Evolutionary conservation across 2,888 invertebrate species (phyloP).

Genomic region (Arrhopalites spinosus): DNA sequence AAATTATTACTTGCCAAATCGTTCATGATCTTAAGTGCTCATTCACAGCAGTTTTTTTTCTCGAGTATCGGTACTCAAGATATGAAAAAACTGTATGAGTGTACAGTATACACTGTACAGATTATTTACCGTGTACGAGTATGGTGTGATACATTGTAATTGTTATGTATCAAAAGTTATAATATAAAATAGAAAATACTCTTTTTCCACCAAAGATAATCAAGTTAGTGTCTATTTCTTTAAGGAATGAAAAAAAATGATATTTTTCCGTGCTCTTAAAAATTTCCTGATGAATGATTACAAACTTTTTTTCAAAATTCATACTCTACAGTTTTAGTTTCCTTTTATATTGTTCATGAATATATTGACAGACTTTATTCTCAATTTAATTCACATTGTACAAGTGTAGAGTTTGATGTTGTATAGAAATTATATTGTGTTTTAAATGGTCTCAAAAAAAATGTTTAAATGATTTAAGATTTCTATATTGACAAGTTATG

Average conservation of each 20-base stretch:
- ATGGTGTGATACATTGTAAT: neutral
- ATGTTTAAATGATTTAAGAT: too few species aligned
- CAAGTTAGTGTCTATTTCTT: slow-evolving; percentile 21
- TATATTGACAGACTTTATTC: too few species aligned
- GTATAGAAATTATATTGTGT: too few species aligned
- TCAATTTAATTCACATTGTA: too few species aligned
- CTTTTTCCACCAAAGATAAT: neutral
- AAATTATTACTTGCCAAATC: slow-evolving; percentile 33
- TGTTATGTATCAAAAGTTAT: neutral
- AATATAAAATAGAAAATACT: neutral
- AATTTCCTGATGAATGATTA: slow-evolving; percentile 36
- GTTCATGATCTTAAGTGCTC: slow-evolving; percentile 27
- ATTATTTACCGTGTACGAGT: too few species aligned
- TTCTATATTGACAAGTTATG: too few species aligned
- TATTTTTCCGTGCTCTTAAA: slow-evolving; percentile 33
- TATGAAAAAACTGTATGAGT: neutral
- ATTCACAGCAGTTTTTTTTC: slow-evolving; percentile 1
- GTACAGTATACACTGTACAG: neutral
- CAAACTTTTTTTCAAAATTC: too few species aligned
- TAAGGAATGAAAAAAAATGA: slow-evolving; percentile 25
- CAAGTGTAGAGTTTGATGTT: too few species aligned
- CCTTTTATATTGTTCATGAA: too few species aligned
- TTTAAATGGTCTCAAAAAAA: too few species aligned
- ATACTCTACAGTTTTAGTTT: too few species aligned
- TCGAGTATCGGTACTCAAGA: neutral